Base-by-base conservation (phyloP, 2,113 vertebrate genomes). In the Protobothrops flavoviridis region DNA sequence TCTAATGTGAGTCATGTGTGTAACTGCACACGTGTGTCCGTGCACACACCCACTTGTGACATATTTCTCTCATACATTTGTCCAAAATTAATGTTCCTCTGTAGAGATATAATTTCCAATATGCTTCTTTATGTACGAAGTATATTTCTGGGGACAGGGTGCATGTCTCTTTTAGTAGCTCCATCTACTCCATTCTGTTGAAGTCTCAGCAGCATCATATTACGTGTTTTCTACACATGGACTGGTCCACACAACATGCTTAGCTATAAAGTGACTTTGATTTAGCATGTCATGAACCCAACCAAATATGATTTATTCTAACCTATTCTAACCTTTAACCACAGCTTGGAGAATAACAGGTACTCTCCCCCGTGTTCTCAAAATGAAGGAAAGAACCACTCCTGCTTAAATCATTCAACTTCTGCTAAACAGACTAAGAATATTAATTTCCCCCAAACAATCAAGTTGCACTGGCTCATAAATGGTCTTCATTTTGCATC, bases 401-500 rank as follows among this genome's bases (percentile, higher is more conserved):
- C 33, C 6, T 26, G 23, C 13, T 59, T 52, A 33, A 50, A 69
- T 69, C 64, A 48, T 48, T 81, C 26, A 9, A 4, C 17, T 33
- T 74, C 59, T 52, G 48, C 89, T n/a, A 52, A 74, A 50, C 17
- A 90, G 48, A 53, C 4, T 4, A 50, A 33, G 29, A 48, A 74
- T 81, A 81, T 81, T 6, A 39, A 39, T 81, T 69, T 3, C 1
- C 13, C 23, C 23, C 23, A 5, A 56, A 59, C 39, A 26, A 74
- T 74, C 94, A 92, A 69, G 50, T 3, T 50, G 91, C 91, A 55
- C 85, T 90, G 92, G 69, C 90, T 93, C 97, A 93, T 81, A 90
- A 94, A 93, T 69, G 90, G 87, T 91, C 93, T 96, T 96, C 92
- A 57, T 92, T 85, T 81, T 91, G 57, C 39, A 56, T 95, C 91